Conservation (phyloP, 35 echinoderm and acorn worm species). For the Ophioderma brevispina region DNA sequence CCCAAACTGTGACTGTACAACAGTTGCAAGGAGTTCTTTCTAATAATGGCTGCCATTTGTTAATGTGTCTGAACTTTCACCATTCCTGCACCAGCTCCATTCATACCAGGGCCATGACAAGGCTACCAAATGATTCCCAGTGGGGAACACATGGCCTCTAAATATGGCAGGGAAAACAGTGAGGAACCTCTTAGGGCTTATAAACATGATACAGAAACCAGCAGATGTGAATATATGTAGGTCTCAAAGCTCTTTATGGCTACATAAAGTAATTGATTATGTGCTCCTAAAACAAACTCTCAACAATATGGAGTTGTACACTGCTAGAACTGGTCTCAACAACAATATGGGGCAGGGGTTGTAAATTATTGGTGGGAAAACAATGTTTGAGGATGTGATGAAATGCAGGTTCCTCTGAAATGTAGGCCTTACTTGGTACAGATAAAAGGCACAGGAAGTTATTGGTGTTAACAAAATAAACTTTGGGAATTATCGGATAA, state of each 20-base stretch:
- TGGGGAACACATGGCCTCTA: not conserved
- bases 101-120: not conserved
- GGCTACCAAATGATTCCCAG: not conserved
- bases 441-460: no score
- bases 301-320: not conserved
- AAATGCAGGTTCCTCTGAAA: no score
- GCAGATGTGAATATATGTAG: constrained; percentile 14
- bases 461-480: no score
- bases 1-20: not conserved
- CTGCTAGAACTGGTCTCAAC: not conserved
- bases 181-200: not conserved
- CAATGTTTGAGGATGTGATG: no score
- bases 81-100: not conserved
- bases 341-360: not conserved
- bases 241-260: not conserved
- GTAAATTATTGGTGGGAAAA: no score
- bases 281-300: not conserved
- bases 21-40: not conserved
- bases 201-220: not conserved
- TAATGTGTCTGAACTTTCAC: not conserved
- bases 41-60: not conserved
- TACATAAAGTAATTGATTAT: not conserved
- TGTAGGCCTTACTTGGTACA: no score
- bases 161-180: not conserved
- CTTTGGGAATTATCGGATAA: no score